Evolutionary conservation across 92 coral and sea anemone genomes (phyloP).

Genomic region (Pocillopora grandis): DNA sequence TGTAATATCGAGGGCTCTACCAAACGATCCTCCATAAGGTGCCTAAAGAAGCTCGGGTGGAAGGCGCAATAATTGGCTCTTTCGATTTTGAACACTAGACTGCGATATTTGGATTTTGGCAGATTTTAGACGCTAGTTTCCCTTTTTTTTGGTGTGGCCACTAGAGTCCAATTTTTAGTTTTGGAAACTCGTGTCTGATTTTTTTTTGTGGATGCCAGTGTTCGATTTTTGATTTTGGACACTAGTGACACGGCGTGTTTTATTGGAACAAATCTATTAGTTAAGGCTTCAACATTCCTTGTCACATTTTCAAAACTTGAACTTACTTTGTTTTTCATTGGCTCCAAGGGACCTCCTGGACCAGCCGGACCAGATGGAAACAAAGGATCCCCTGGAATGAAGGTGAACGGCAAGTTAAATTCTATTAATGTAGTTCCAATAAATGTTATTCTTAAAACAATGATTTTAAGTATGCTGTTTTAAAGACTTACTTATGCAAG

Average conservation of each 20-base stretch:
- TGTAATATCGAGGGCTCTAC: too few relatives aligned
- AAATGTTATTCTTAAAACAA: background rate
- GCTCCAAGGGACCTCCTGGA: slow-evolving; percentile 11
- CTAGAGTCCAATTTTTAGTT: too few relatives aligned
- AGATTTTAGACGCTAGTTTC: too few relatives aligned
- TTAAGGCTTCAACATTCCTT: too few relatives aligned
- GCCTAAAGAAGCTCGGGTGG: background rate
- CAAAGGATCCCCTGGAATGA: slow-evolving; percentile 23
- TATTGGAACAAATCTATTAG: too few relatives aligned
- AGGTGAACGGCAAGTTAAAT: slow-evolving; percentile 1
- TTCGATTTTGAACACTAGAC: background rate
- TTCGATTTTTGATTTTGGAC: background rate
- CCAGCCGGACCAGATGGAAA: slow-evolving; percentile 6
- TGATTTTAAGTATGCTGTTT: too few relatives aligned
- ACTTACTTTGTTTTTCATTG: background rate
- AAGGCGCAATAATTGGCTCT: background rate
- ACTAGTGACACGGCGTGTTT: background rate
- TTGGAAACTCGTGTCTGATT: too few relatives aligned
- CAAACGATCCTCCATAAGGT: too few relatives aligned
- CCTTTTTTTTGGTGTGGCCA: too few relatives aligned
- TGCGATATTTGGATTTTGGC: background rate
- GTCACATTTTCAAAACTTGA: too few relatives aligned
- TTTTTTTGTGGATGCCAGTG: too few relatives aligned
- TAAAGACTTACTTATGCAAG: too few relatives aligned
- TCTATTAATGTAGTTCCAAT: background rate